phyloP scores from a whole-genome alignment of 23 tunicate genomes.

The Trididemnum clinides region DNA sequence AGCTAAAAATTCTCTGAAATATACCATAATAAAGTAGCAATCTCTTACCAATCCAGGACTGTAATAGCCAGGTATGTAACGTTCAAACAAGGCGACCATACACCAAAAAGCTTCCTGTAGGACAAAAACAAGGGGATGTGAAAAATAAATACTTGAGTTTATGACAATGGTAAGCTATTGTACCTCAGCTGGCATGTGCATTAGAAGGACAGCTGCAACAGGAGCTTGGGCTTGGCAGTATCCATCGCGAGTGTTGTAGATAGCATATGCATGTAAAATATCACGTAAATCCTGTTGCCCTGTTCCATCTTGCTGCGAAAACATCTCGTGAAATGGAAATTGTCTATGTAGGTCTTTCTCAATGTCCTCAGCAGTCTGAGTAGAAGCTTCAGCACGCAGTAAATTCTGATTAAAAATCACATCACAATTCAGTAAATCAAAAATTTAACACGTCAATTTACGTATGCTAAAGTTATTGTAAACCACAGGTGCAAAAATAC shows the following conservation, averaged over 20 bases:
- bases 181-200: constrained; percentile 98
- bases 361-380: constrained; percentile 62
- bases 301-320: constrained; percentile 76
- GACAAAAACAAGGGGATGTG: too few relatives aligned
- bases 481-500: too few relatives aligned
- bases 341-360: constrained; percentile 93
- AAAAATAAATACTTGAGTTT: background rate
- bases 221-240: constrained; percentile 99
- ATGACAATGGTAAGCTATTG: background rate
- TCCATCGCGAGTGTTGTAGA: constrained; percentile 72
- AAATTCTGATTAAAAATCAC: too few relatives aligned
- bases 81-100: constrained; percentile 85
- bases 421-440: too few relatives aligned
- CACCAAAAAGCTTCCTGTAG: constrained; percentile 99
- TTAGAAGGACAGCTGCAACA: constrained; percentile 89
- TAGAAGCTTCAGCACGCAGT: constrained; percentile 27
- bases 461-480: too few relatives aligned
- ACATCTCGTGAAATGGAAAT: constrained; percentile 99
- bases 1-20: background rate
- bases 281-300: constrained; percentile 89
- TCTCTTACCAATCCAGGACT: constrained; percentile 89
- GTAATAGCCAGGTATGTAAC: constrained; percentile 94
- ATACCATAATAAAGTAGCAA: background rate
- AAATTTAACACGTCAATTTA: too few relatives aligned
- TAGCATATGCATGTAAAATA: constrained; percentile 84